Base-by-base conservation (phyloP, 2,797 vertebrate species). In the Chiloscyllium punctatum region DNA sequence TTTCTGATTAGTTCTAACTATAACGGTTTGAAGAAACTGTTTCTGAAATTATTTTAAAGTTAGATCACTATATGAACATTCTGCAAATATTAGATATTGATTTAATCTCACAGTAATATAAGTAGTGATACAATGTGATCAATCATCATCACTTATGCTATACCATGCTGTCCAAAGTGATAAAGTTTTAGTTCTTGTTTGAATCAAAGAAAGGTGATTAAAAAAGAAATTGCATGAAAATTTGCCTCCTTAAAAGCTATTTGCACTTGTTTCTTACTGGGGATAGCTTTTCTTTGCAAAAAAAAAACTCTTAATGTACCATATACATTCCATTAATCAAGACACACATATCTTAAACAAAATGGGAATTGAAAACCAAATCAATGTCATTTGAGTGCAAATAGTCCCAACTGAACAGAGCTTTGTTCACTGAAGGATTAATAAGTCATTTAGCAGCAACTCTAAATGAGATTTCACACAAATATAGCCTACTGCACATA, bases 321-420 rank as follows among this genome's bases (percentile, higher is more conserved):
- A 37, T 37, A 42, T 92, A 33, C n/a, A 48, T 9, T 92, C 16
- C 90, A 68, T 68, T 42, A 69, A 68, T 92, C 90, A 91, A 91
- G 33, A 8, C 11, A 37, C 18, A 6, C 57, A 23, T 0, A 66
- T n/a, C 66, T 91, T 62, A 48, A 91, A 77, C 72, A 77, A 91
- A 68, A 68, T 91, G 48, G n/a, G 8, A 92, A 92, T 42, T 8
- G n/a, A 69, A 92, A 92, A 68, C 18, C 69, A 25, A 69, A 69
- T 92, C 90, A 92, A 92, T 84, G 82, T 84, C 37, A 84, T 84
- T 84, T 84, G 37, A 84, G 82, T 23, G 48, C 37, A 84, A 84
- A 42, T 69, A 37, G 25, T 68, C n/a, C 62, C 23, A 18, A 42
- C 57, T 68, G 90, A 92, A 92, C 25, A 37, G 62, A 92, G 66